Evolutionary conservation across 2,113 vertebrate genomes (phyloP), one percentile per base, ranked within the genome.

Genomic region (Nyctereutes procyonoides): DNA sequence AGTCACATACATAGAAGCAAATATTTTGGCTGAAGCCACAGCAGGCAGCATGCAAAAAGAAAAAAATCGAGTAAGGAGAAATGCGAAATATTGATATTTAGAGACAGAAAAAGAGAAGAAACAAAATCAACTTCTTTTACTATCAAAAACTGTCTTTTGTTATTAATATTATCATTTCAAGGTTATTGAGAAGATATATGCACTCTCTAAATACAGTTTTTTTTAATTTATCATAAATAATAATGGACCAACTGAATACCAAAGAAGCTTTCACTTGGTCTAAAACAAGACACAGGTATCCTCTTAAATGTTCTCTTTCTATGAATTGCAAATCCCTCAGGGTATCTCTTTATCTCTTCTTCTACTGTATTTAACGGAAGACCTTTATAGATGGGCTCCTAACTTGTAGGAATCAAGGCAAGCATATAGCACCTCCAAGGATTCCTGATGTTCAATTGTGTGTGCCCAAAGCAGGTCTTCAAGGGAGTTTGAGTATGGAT

Each of bases 401-500:
- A 73, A 62, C 0, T n/a, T 80, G 1, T 8, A 60, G 19, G 32
- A 74, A 15, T 55, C 16, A 71, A 38, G 13, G 12, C 8, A 88
- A 51, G 1, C 35, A 4, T 53, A 22, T 19, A 76, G 7, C 9
- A 73, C 4, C 69, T 2, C 74, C 58, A 81, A 13, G 8, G 10
- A 73, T 24, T 80, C 81, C 74, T 85, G 32, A 32, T 0, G 2
- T 92, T 92, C n/a, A 2, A 12, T 69, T 8, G 28, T 55, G 5
- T 28, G 5, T 93, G 90, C 3, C 26, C 35, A 77, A 74, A 93
- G 24, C 13, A 76, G 5, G 0, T 2, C 8, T 83, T 79, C 14
- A 48, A 71, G 35, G 0, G 3, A 0, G 0, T 4, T 28, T 43
- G 74, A 76, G 17, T 35, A 6, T 62, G 3, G 1, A 6, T 30